Conservation (phyloP, 2,797 vertebrate genomes). For the Labeo calbasu region DNA sequence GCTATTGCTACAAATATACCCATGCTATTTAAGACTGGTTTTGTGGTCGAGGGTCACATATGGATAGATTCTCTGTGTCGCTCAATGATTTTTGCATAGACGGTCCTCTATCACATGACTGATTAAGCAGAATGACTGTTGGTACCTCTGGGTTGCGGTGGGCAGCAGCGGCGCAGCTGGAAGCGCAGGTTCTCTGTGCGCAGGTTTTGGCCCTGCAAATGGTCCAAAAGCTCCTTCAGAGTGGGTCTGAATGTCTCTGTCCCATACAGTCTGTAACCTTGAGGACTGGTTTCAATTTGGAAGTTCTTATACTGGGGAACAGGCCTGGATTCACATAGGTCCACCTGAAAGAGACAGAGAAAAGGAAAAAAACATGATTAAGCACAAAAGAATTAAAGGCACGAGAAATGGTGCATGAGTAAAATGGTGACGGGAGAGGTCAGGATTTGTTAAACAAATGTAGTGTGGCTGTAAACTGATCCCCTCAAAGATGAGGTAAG, state of each 20-base stretch:
- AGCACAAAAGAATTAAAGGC: background rate
- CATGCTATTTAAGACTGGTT: no score
- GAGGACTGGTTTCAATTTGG: slow-evolving; percentile 85
- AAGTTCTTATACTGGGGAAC: slow-evolving; percentile 93
- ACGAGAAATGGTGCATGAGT: background rate
- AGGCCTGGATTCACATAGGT: slow-evolving; percentile 62
- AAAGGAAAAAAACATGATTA: background rate
- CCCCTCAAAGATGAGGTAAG: background rate
- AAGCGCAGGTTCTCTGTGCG: slow-evolving; percentile 93
- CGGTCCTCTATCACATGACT: background rate
- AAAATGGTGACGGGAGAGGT: background rate
- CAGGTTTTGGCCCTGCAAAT: slow-evolving; percentile 90
- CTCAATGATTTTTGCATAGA: background rate
- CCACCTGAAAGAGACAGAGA: slow-evolving; percentile 56
- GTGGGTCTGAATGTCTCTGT: slow-evolving; percentile 81
- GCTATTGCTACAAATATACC: no score
- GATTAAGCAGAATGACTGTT: background rate
- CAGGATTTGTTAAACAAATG: slow-evolving; percentile 23
- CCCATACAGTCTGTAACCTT: slow-evolving; percentile 83
- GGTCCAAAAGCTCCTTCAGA: slow-evolving; percentile 88
- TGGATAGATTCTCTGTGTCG: background rate
- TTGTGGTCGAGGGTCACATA: no score
- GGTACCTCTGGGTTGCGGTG: slow-evolving; percentile 93
- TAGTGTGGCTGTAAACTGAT: background rate
- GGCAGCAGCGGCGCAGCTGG: slow-evolving; percentile 89